phyloP scores from a whole-genome alignment of 30 jellyfish, hydroid and myxozoan genomes.

The Nemopilema nomurai region DNA sequence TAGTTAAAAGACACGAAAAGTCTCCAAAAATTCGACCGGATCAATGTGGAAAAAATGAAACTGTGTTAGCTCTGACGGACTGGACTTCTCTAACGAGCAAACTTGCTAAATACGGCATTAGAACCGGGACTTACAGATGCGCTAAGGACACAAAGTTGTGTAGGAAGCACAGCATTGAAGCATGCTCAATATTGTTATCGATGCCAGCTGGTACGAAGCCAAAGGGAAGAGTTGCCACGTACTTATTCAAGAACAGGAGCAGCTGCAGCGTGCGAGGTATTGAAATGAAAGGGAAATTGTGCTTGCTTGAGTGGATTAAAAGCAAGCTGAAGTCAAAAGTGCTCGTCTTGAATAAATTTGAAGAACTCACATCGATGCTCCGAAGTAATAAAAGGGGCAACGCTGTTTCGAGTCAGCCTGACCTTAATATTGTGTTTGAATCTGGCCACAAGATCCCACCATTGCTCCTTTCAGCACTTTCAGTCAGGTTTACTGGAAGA shows the following conservation, averaged over 20 bases:
- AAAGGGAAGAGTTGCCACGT: slow-evolving; percentile 84
- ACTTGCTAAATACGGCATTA: slow-evolving; percentile 66
- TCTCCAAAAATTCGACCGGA: slow-evolving; percentile 17
- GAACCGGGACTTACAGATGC: slow-evolving; percentile 82
- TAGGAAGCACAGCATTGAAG: slow-evolving; percentile 22
- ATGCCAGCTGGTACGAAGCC: slow-evolving; percentile 89
- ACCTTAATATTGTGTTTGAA: slow-evolving; percentile 37
- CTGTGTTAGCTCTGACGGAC: slow-evolving; percentile 13
- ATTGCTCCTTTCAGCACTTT: slow-evolving; percentile 72
- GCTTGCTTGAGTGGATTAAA: slow-evolving; percentile 76
- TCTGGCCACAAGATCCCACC: slow-evolving; percentile 70
- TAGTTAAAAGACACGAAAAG: slow-evolving; percentile 16
- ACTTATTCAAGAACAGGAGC: slow-evolving; percentile 44
- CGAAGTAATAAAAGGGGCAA: background rate
- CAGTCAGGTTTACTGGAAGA: slow-evolving; percentile 93
- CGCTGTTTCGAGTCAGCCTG: slow-evolving; percentile 8
- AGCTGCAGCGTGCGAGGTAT: slow-evolving; percentile 28
- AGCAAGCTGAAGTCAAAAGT: slow-evolving; percentile 69
- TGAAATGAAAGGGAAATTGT: slow-evolving; percentile 18
- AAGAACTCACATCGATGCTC: slow-evolving; percentile 2
- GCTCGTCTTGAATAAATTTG: slow-evolving; percentile 22
- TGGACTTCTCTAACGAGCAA: slow-evolving; percentile 67
- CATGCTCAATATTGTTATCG: slow-evolving; percentile 71
- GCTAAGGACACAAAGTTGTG: slow-evolving; percentile 58
- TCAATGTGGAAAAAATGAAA: slow-evolving; percentile 39